Evolutionary conservation across 2,888 invertebrate genomes (phyloP).

Genomic region (Kryphioiulus occultus): DNA sequence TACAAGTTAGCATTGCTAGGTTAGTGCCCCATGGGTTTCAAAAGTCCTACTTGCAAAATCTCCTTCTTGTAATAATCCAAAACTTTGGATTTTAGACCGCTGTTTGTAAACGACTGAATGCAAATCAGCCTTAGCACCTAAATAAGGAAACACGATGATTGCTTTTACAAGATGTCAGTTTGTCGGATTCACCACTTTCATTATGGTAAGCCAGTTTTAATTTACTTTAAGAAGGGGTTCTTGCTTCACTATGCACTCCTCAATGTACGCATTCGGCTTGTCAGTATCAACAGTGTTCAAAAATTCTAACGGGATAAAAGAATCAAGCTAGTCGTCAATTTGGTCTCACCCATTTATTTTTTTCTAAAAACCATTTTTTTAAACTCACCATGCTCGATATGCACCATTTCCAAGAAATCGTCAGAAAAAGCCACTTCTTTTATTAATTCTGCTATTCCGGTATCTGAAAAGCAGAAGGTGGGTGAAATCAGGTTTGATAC

Average conservation of each 20-base stretch:
- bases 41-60: constrained; percentile 67
- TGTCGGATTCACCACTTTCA: background rate
- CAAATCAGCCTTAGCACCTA: constrained; percentile 84
- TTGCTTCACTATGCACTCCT: constrained; percentile 88
- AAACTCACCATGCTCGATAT: constrained; percentile 83
- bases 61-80: constrained; percentile 77
- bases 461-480: constrained; percentile 66
- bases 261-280: constrained; percentile 85
- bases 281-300: constrained; percentile 91
- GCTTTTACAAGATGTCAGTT: background rate
- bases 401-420: constrained; percentile 79
- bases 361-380: too few relatives aligned
- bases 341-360: too few relatives aligned
- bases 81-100: constrained; percentile 90
- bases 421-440: constrained; percentile 82
- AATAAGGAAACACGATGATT: constrained; percentile 43
- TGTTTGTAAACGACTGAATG: constrained; percentile 89
- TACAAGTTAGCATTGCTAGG: background rate
- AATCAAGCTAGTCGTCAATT: too few relatives aligned
- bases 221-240: constrained; percentile 76
- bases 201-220: constrained; percentile 6
- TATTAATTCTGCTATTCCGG: constrained; percentile 91
- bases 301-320: constrained; percentile 72
- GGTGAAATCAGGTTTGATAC: constrained; percentile 20
- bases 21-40: background rate